Conservation (phyloP, 2,888 invertebrate species). For the Acanthosoma haemorrhoidale region DNA sequence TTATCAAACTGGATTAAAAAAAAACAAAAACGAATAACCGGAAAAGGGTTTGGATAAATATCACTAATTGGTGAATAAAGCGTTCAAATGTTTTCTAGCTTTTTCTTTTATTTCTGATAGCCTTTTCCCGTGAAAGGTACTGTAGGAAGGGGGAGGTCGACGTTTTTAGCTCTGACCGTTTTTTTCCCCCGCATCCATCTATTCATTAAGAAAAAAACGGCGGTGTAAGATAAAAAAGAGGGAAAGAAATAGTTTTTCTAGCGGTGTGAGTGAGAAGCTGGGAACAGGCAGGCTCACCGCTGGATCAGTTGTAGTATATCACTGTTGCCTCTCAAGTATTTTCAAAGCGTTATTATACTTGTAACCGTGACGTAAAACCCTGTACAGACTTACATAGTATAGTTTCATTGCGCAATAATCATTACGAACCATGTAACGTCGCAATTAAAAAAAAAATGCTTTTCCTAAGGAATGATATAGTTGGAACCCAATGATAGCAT, state of each 20-base stretch:
- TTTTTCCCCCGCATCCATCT: not conserved
- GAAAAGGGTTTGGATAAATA: not conserved
- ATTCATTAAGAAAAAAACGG: constrained; percentile 5
- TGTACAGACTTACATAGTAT: too few species aligned
- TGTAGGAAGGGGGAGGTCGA: constrained; percentile 4
- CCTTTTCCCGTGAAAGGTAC: not conserved
- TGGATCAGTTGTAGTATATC: too few species aligned
- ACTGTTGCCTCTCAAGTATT: too few species aligned
- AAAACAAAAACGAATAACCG: too few species aligned
- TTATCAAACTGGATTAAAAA: too few species aligned
- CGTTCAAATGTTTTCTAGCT: not conserved
- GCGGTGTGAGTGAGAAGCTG: not conserved
- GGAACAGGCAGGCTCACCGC: not conserved
- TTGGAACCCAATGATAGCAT: too few species aligned
- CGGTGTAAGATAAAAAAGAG: not conserved
- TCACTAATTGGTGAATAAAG: constrained; percentile 8
- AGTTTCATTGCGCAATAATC: too few species aligned
- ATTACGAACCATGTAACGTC: too few species aligned
- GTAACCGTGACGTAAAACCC: too few species aligned
- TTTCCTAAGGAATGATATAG: too few species aligned
- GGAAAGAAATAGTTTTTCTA: constrained; percentile 3
- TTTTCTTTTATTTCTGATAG: not conserved
- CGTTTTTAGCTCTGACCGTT: not conserved
- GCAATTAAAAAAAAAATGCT: too few species aligned
- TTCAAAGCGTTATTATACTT: too few species aligned